Conservation (phyloP, 2,797 vertebrate genomes). For the Tinamus major region DNA sequence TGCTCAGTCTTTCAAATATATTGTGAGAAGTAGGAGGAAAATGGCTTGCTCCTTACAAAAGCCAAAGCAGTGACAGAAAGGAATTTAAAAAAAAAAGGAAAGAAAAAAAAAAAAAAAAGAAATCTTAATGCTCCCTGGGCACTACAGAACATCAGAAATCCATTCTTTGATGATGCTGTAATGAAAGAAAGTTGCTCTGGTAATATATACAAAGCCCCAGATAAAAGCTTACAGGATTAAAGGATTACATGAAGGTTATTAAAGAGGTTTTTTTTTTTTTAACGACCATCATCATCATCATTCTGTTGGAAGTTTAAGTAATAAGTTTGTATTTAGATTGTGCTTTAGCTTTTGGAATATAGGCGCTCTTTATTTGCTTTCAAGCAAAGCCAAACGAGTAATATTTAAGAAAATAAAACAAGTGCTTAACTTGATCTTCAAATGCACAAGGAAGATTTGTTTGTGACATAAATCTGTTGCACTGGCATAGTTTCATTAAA, state of each 20-base stretch:
- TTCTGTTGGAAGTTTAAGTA: neutral
- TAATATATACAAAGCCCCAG: conserved; percentile 66
- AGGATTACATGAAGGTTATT: conserved; percentile 67
- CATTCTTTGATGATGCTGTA: conserved; percentile 68
- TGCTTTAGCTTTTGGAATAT: conserved; percentile 10
- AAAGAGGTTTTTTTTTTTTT: conserved; percentile 31
- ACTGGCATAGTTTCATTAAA: conserved; percentile 12
- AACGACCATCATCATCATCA: conserved; percentile 23
- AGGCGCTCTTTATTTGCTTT: neutral
- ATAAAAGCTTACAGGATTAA: conserved; percentile 74
- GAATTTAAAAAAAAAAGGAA: neutral
- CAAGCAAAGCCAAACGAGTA: neutral
- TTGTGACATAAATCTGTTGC: conserved; percentile 35
- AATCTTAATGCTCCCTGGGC: conserved; percentile 13
- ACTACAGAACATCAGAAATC: conserved; percentile 49
- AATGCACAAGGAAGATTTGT: conserved; percentile 36
- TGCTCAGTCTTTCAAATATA: neutral
- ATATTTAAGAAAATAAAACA: neutral
- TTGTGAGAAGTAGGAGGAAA: neutral
- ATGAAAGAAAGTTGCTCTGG: conserved; percentile 70
- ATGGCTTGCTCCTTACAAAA: neutral
- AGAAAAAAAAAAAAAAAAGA: neutral
- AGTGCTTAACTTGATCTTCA: neutral
- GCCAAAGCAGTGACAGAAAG: neutral
- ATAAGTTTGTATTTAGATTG: neutral